Conservation (phyloP, 2,797 vertebrate species). For the Xiphorhynchus erythropygius region DNA sequence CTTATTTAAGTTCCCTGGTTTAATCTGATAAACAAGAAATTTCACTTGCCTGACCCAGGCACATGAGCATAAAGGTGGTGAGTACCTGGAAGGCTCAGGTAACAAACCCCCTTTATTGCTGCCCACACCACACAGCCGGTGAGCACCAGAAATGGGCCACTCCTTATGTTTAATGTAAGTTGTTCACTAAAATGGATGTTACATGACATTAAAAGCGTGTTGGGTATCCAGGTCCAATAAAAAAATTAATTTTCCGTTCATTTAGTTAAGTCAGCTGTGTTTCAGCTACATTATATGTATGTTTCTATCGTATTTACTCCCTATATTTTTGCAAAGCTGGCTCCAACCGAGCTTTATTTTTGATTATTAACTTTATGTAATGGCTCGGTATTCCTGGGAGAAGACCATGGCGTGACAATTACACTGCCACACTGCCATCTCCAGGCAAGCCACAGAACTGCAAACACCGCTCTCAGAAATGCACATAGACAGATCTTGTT, state of each 20-base stretch:
- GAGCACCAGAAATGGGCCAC: neutral
- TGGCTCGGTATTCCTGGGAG: neutral
- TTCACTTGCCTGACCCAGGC: neutral
- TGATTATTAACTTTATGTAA: conserved; percentile 11
- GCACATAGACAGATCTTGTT: fast-evolving
- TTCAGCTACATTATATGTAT: conserved; percentile 41
- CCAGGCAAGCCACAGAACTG: conserved; percentile 9
- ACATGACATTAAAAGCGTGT: neutral
- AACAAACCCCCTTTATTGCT: neutral
- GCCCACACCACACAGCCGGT: neutral
- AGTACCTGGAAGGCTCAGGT: neutral
- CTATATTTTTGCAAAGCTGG: neutral
- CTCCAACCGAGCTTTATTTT: neutral
- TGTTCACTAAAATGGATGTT: neutral
- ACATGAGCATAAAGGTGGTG: neutral
- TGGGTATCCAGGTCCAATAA: neutral
- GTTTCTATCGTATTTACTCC: conserved; percentile 8
- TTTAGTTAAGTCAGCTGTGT: conserved; percentile 52
- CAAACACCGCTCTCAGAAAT: neutral
- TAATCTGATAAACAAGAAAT: neutral
- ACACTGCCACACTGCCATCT: conserved; percentile 56
- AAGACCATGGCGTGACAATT: fast-evolving
- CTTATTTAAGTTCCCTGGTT: neutral
- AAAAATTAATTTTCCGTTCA: conserved; percentile 56
- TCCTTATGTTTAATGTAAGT: neutral